Base-by-base conservation (phyloP, 2,113 vertebrate species). In the Calyptommatus sinebrachiatus region DNA sequence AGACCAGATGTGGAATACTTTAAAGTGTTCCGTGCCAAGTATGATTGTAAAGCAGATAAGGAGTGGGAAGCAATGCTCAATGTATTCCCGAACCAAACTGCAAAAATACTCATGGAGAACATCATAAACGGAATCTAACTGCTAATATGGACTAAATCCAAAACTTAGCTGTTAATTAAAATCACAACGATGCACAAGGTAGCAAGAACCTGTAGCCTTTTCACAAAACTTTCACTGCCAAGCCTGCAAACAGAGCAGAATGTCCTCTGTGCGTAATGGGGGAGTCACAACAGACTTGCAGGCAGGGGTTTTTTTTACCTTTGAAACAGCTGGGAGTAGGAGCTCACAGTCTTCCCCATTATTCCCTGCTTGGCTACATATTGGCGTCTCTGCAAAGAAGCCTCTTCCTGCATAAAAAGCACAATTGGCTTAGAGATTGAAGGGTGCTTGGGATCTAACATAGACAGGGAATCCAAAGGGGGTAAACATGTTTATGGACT, bases 371-470 rank as follows among this genome's bases (percentile, higher is more conserved):
- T 92, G 14, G 95, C 91, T 82, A 94, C 84, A 71, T 92, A 87
- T 75, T 88, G 90, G 0, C 95, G 94, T 76, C 95, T 95, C 62
- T 85, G 88, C 68, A 96, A 57, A 76, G 97, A 97, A 5, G 92
- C 91, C 46, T 94, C 89, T 91, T 97, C 97, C 97, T 99, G 87
- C 61, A 46, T 29, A 82, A 81, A 77, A 90, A 83, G 86, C 1
- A 84, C 0, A 0, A 82, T 0, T 16, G 61, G 2, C 7, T 20
- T 4, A 21, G 26, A n/a, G n/a, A 7, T 4, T 46, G 20, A 31
- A 12, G 50, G 67, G 8, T 22, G 21, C 45, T 28, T 16, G 31
- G 45, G 14, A 4, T 24, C 31, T n/a, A 24, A 29, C 22, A 8
- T 1, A 31, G 35, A n/a, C 53, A 57, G 9, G 12, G 18, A 76